A percentile compares a stretch with the other conserved stretches of the same genome.
These are phyloP conservation scores for Leptopilina clavipes DNA, from an alignment of 1,140 invertebrate genomes.

Conservation along the genomic window DNA sequence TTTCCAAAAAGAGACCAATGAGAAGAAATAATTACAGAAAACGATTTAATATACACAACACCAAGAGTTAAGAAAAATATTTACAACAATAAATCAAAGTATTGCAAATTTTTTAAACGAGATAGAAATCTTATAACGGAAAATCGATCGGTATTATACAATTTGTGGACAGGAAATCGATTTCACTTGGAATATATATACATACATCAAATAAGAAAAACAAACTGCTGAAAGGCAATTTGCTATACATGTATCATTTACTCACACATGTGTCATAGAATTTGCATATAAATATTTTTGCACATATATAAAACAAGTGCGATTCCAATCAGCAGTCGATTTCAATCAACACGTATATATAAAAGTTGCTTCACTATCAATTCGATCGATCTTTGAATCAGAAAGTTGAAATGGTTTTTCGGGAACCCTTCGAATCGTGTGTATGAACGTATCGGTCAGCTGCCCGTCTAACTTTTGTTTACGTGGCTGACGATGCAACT, in stretches of 20 bases:
- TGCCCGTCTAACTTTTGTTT: constrained; percentile 68
- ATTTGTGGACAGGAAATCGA: neutral
- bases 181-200: neutral
- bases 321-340: constrained; percentile 32
- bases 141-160: neutral
- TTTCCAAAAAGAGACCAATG: no score
- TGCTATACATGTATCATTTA: neutral
- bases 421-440: constrained; percentile 51
- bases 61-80: no score
- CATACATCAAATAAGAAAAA: neutral
- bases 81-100: neutral
- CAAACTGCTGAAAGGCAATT: constrained; percentile 1
- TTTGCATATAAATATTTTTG: constrained; percentile 25
- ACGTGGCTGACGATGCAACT: constrained; percentile 71
- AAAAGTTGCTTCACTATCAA: constrained; percentile 3
- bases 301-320: constrained; percentile 2
- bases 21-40: no score
- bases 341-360: constrained; percentile 18
- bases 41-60: no score
- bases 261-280: neutral
- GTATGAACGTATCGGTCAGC: constrained; percentile 70
- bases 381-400: constrained; percentile 46
- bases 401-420: constrained; percentile 40
- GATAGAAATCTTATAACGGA: neutral
- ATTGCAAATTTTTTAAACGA: neutral